Evolutionary conservation across 2,888 invertebrate genomes (phyloP), one percentile per base, ranked within the genome.

Genomic region (Brachycybe producta): DNA sequence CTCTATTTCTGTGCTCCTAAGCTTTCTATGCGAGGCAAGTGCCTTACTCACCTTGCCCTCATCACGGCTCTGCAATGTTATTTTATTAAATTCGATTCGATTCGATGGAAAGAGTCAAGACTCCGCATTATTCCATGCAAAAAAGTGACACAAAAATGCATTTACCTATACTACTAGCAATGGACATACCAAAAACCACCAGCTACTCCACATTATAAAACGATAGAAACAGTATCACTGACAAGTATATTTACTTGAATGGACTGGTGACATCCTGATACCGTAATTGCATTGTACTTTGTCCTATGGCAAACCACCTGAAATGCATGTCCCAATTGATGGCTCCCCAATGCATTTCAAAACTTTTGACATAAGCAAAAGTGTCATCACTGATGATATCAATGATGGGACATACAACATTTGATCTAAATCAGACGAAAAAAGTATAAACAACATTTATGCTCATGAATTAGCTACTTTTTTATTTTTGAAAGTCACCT

Each of bases 291-390:
- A 82, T 67, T 53, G 82, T 76, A 50, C 75, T 71, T 30, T 74
- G 74, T 26, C 81, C 80, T 0, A 85, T 74, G 51, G 83, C 80
- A 57, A 84, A 79, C 86, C 84, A 86, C 23, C 86, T 65, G 84
- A 98, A 77, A 64, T 94, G 94, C 15, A 98, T 72, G 58, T 90
- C 84, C 95, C 97, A 97, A 67, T 94, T 97, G 66, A 98, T 94
- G 0, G 91, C 95, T 3, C 97, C 98, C 84, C 92, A 92, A 61
- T 95, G 94, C 42, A 94, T 78, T 65, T 97, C 95, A 57, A 91
- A 88, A 53, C 87, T 87, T 61, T 91, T 85, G 2, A 83, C 83
- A 65, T 97, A 98, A 30, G 92, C 88, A 61, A 98, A 84, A 2
- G 90, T 91, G 59, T 95, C 87, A 62, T 97, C 92, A 54, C 88